Base-by-base conservation (phyloP, 2,888 invertebrate species). In the Tetanocera ferruginea region DNA sequence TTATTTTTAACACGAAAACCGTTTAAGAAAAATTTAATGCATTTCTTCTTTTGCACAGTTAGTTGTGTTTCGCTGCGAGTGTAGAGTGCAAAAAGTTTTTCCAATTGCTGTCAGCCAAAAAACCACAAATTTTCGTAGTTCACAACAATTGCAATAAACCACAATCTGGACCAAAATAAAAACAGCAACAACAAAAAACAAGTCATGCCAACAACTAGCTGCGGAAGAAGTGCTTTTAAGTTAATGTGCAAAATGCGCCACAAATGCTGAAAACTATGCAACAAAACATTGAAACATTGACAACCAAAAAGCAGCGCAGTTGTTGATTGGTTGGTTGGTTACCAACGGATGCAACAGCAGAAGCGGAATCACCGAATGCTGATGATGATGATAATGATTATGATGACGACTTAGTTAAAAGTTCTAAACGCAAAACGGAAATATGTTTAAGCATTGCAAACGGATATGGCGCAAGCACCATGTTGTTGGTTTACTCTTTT, bases 391-490 rank as follows among this genome's bases (percentile, higher is more conserved):
- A 49, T 34, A 23, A 67, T 34, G 23, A 67, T 43, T 34, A 43
- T 34, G 43, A 34, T 43, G 72, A 60, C 23, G 81, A 83, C 83
- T 86, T 85, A 85, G 86, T 87, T 86, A 85, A 84, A 87, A 86
- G 87, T 86, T 84, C 86, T 80, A 82, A 86, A 84, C 86, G 85
- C 86, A 84, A 83, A 85, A 85, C 87, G 87, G 87, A 87, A 87
- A 87, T 87, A 86, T 86, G 86, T 83, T 86, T 82, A 86, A 84
- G 83, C 85, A 82, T 79, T 83, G 83, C 81, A 83, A 84, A 76
- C 86, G 87, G 86, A 87, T 87, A 87, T 87, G 85, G 85, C 81
- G 81, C 77, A 81, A 83, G 81, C 81, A 79, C 81, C 82, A 83
- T 82, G 80, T 81, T 83, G 73, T 64, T 74, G 73, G 55, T 74